A percentile compares a stretch with the other conserved stretches of the same genome.
Evolutionary conservation across 2,797 vertebrate species (phyloP).

Genomic region (Loriculus beryllinus): DNA sequence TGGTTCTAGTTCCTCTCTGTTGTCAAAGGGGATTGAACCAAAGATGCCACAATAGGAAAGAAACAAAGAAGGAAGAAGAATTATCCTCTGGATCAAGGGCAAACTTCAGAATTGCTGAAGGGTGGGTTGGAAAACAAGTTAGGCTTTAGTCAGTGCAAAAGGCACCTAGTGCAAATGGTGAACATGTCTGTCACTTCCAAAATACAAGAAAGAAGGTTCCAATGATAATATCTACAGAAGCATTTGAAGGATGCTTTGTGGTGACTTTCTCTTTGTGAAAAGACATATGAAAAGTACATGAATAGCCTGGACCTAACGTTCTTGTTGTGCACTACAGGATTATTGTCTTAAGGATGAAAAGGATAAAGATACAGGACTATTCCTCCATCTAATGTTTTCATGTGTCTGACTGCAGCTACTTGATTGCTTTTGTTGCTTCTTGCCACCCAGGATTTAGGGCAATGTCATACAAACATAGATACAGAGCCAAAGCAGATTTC

Average conservation of each 20-base stretch:
- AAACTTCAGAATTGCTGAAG: not conserved
- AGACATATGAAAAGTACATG: not conserved
- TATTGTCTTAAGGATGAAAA: not conserved
- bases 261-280: not conserved
- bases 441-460: not conserved
- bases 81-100: not conserved
- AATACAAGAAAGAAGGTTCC: not conserved
- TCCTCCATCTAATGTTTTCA: not conserved
- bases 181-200: not conserved
- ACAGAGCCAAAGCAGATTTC: not conserved
- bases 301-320: not conserved
- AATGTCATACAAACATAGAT: not conserved
- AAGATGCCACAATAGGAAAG: not conserved
- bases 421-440: not conserved
- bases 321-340: not conserved
- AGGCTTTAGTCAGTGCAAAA: not conserved
- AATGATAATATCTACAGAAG: not conserved
- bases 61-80: not conserved
- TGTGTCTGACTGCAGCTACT: not conserved
- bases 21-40: not conserved
- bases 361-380: not conserved
- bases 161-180: not conserved
- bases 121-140: not conserved
- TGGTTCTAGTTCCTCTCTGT: not conserved
- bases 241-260: not conserved